A percentile compares a stretch with the other conserved stretches of the same genome.
Evolutionary conservation across 2,888 invertebrate genomes (phyloP).

Genomic region (Tiphia femorata): DNA sequence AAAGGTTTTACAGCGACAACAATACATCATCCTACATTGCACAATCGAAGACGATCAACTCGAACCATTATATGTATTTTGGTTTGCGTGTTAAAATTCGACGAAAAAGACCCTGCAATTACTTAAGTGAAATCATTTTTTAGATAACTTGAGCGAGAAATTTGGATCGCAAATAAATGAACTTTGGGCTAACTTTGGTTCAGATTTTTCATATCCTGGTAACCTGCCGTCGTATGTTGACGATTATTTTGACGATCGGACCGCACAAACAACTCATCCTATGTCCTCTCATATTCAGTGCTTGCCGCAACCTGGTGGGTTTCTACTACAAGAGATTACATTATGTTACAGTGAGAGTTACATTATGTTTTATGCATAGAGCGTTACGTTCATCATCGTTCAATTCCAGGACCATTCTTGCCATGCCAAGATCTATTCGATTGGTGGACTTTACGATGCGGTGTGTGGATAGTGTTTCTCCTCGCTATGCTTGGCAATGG

Average conservation of each 20-base stretch:
- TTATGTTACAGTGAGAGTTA: too few relatives aligned
- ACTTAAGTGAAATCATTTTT: too few relatives aligned
- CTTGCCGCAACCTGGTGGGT: conserved; percentile 82
- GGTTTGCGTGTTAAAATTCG: too few relatives aligned
- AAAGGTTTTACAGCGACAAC: not conserved
- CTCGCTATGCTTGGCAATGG: conserved; percentile 96
- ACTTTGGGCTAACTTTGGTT: conserved; percentile 78
- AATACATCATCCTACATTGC: not conserved
- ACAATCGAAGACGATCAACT: not conserved
- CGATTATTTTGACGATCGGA: conserved; percentile 75
- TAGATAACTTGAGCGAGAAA: conserved; percentile 81
- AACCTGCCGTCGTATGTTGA: conserved; percentile 80
- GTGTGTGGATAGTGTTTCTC: conserved; percentile 97
- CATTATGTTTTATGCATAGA: too few relatives aligned
- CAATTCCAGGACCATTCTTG: conserved; percentile 86
- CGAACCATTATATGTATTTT: not conserved
- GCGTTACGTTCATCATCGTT: too few relatives aligned
- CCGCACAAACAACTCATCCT: conserved; percentile 42
- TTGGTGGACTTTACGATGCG: conserved; percentile 97
- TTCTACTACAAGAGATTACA: not conserved
- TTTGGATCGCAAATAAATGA: conserved; percentile 79
- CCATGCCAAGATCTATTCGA: conserved; percentile 97
- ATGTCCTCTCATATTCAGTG: conserved; percentile 72
- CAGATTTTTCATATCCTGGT: conserved; percentile 79
- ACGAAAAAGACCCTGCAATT: too few relatives aligned